Base-by-base conservation (phyloP, 1,140 invertebrate species). In the Conus betulinus region DNA sequence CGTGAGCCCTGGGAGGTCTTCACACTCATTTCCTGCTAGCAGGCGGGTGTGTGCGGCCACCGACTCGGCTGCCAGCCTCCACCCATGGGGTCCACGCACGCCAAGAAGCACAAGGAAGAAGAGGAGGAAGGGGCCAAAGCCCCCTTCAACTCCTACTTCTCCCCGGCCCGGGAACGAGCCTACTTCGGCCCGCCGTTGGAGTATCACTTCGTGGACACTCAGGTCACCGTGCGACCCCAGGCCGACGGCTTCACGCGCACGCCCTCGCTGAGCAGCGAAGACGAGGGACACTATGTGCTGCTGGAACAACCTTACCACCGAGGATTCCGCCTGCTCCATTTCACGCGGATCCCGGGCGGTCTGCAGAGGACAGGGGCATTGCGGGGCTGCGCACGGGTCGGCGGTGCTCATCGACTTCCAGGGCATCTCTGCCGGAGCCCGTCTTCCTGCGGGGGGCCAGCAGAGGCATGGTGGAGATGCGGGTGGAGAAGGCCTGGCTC, bases 391-490 rank as follows among this genome's bases (percentile, higher is more conserved):
- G 6, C 27, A 79, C 78, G 51, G 51, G 11, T 60, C 82, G 0
- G 23, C 82, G 25, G 82, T 84, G 53, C 82, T 84, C 20, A 84
- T 84, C n/a, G 82, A 84, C 82, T 84, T 84, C 27, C 82, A 84
- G 57, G 82, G 82, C 23, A 84, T 84, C n/a, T 84, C 82, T 63
- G 55, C 20, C 55, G 82, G 23, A 84, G 25, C 82, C 82, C 82
- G 5, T 39, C 55, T 23, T 63, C 55, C 23, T 63, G 82, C 25
- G 15, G 53, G 51, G n/a, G 13, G 5, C 5, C 55, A 79, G 27
- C 5, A 53, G 51, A 6, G 79, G 79, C 8, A 20, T 53, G 23
- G 27, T 39, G 15, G 82, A 84, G 82, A n/a, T 84, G n/a, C 82
- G 82, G 23, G 82, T 84, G 82, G 82, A 84, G 82, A 84, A 84